Evolutionary conservation across 2,888 invertebrate genomes (phyloP).

Genomic region (Seira ritae): DNA sequence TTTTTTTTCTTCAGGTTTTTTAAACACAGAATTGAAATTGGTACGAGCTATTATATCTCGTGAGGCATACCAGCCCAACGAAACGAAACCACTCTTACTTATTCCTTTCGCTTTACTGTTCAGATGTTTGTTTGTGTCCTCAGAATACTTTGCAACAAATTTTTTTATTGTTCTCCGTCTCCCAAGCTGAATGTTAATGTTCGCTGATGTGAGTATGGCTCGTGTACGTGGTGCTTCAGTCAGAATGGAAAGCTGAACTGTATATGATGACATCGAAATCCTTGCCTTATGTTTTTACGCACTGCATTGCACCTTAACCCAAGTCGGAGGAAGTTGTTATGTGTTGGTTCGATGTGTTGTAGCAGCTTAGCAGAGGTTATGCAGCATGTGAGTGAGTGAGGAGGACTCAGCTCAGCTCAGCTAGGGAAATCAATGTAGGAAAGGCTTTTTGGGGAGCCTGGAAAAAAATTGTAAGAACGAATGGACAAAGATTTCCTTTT

Average conservation of each 20-base stretch:
- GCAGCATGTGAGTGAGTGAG: neutral
- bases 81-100: constrained; percentile 31
- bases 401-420: neutral
- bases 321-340: neutral
- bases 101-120: constrained; percentile 21
- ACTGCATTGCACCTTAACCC: constrained; percentile 15
- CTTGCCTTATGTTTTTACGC: constrained; percentile 47
- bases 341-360: neutral
- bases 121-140: constrained; percentile 24
- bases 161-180: constrained; percentile 11
- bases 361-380: neutral
- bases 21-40: neutral
- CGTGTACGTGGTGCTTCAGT: constrained; percentile 51
- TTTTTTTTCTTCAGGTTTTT: constrained; percentile 18
- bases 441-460: neutral
- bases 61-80: constrained; percentile 4
- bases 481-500: neutral
- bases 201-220: constrained; percentile 21
- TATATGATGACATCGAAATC: constrained; percentile 53
- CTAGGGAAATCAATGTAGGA: neutral
- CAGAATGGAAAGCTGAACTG: constrained; percentile 47
- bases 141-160: constrained; percentile 7
- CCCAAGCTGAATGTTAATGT: constrained; percentile 1
- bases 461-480: neutral
- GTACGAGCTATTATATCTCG: neutral